phyloP scores from a whole-genome alignment of 2,797 vertebrate species.

The Lepilemur ruficaudatus region DNA sequence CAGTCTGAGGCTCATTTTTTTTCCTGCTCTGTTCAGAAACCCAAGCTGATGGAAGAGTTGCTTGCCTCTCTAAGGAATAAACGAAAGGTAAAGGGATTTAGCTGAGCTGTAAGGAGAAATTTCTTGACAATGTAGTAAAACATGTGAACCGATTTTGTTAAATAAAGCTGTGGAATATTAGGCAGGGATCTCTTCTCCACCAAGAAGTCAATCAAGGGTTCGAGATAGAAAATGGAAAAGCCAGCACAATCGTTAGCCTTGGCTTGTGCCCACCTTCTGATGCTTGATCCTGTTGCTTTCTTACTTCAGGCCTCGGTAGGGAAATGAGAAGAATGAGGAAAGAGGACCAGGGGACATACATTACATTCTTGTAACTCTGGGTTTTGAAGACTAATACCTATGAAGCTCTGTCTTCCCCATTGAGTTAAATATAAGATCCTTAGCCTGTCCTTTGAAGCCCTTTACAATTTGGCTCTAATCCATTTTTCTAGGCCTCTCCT shows the following conservation, averaged over 20 bases:
- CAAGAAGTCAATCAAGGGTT: not conserved
- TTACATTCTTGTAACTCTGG: not conserved
- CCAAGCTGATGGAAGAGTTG: slow-evolving; percentile 29
- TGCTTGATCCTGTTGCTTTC: not conserved
- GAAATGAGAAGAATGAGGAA: not conserved
- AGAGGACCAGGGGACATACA: not conserved
- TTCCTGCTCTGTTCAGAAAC: slow-evolving; percentile 36
- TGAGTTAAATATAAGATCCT: not conserved
- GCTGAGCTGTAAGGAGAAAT: slow-evolving; percentile 14
- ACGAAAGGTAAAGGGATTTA: slow-evolving; percentile 46
- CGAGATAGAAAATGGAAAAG: not conserved
- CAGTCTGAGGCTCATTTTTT: slow-evolving; percentile 32
- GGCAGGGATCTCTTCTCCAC: not conserved
- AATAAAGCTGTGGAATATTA: slow-evolving; percentile 10
- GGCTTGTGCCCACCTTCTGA: not conserved
- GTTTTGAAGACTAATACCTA: not conserved
- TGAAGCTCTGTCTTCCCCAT: not conserved
- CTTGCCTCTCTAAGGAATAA: slow-evolving; percentile 49
- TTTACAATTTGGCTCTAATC: not conserved
- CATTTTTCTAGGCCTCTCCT: not conserved
- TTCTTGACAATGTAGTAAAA: slow-evolving; percentile 46
- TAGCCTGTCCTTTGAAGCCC: not conserved
- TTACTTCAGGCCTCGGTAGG: not conserved
- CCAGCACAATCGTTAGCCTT: not conserved
- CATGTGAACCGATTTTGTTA: slow-evolving; percentile 12